Evolutionary conservation across 2,888 invertebrate species (phyloP), one percentile per base, ranked within the genome.

Genomic region (Protophormia terraenovae): DNA sequence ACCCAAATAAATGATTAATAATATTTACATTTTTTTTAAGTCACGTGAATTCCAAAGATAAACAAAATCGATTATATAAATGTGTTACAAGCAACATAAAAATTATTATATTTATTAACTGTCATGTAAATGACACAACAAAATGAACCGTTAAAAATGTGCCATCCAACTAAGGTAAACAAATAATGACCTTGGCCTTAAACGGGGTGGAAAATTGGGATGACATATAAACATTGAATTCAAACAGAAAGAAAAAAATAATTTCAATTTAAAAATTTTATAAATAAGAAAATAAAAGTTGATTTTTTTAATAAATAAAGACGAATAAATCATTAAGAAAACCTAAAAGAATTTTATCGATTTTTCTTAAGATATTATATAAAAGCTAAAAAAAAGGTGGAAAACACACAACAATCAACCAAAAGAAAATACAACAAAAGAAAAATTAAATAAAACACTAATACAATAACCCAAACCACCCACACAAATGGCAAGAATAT

Each of bases 111-210:
- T n/a, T 19, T 45, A 55, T 16, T 22, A 29, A 47, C 14, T 64
- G 38, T 27, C 69, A 47, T 6, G 5, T 50, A 45, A 66, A 71
- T 66, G 64, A 35, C 38, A 47, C 69, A 83, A 77, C 35, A 41
- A 19, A 32, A 32, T 47, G 50, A 60, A 50, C 78, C 24, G 64
- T 77, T 67, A 77, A 8, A 4, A 35, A 67, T 14, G 45, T 22
- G 38, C 45, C 38, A 75, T 55, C 12, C n/a, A 6, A 35, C 19
- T 3, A n/a, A 47, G 47, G 29, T 75, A 75, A 69, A 73, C 29
- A 85, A 81, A 41, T 41, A 38, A 22, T 55, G 75, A 75, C 85
- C 85, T 85, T 85, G 82, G 71, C 84, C 81, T 81, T 77, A 62
- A 76, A 50, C 16, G 29, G 45, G 41, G 69, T 45, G 5, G 41